Conservation (phyloP, 2,888 invertebrate genomes). For the Erebia palarica region DNA sequence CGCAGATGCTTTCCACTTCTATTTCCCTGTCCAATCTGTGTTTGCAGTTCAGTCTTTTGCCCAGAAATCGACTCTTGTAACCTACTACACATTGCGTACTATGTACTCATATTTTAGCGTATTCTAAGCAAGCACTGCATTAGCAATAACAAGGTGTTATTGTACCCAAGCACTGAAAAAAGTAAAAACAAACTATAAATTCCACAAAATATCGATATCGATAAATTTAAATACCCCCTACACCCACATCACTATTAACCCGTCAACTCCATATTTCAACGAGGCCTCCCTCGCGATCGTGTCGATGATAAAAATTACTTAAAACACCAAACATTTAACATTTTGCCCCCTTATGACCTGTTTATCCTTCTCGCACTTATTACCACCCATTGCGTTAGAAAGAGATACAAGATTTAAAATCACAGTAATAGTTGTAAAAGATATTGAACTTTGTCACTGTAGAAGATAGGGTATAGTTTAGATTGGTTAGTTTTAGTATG, state of each 20-base stretch:
- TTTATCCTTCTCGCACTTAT: conserved; percentile 53
- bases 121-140: no score
- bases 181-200: no score
- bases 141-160: no score
- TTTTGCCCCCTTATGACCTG: conserved; percentile 61
- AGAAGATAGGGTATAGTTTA: conserved; percentile 26
- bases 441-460: conserved; percentile 5
- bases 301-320: conserved; percentile 82
- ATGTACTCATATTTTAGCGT: no score
- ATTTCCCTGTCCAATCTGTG: no score
- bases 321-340: conserved; percentile 80
- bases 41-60: no score
- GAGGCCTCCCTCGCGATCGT: conserved; percentile 75
- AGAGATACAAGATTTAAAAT: conserved; percentile 41
- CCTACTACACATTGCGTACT: no score
- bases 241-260: conserved; percentile 59
- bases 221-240: conserved; percentile 13
- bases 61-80: no score
- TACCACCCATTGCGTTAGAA: conserved; percentile 42
- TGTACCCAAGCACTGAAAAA: no score
- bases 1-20: no score
- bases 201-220: conserved; percentile 47
- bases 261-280: conserved; percentile 76
- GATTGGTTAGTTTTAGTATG: conserved; percentile 17
- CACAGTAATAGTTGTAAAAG: background rate